Evolutionary conservation across 1,140 invertebrate species (phyloP), one percentile per base, ranked within the genome.

Genomic region (Eufriesea mexicana): DNA sequence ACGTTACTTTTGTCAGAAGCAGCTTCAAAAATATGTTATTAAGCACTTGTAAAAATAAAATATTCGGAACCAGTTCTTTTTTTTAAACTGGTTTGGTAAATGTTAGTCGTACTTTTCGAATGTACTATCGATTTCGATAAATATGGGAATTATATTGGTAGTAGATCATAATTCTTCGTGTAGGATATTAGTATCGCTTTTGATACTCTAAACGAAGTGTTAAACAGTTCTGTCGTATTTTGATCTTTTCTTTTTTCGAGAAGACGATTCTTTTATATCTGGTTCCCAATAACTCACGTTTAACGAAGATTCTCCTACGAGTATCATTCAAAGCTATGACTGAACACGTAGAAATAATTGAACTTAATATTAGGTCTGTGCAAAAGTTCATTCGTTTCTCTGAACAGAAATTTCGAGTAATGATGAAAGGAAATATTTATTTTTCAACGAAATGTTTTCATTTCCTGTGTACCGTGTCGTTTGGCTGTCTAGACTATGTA

Each of bases 31-130:
- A 35, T 35, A 35, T 35, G 35, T 35, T 35, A 35, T 35, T 4
- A 4, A 35, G 35, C 35, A 4, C 35, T 35, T 35, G 35, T 35
- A 35, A 35, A 35, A 35, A 35, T 35, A 35, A 35, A 35, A 35
- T 35, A 35, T 35, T 35, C 35, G 35, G 4, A 35, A 35, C 4
- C 35, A 35, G 35, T 35, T 35, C 1, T 35, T 35, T 4, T 4
- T n/a, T 35, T 35, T 35, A 4, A 35, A 35, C 35, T 35, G 35
- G 35, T 35, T 35, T 35, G 35, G 35, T 35, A 35, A 1, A 35
- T 74, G 70, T 75, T 79, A 77, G 42, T 14, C 45, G 18, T 35
- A 45, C n/a, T 45, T 59, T 57, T 35, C 9, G 14, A 57, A 7
- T 42, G 25, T 54, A 20, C 55, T 35, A 71, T 25, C 25, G 25